These are phyloP conservation scores for Aphidius colemani DNA, from an alignment of 2,888 invertebrate species.

Conservation along the genomic window DNA sequence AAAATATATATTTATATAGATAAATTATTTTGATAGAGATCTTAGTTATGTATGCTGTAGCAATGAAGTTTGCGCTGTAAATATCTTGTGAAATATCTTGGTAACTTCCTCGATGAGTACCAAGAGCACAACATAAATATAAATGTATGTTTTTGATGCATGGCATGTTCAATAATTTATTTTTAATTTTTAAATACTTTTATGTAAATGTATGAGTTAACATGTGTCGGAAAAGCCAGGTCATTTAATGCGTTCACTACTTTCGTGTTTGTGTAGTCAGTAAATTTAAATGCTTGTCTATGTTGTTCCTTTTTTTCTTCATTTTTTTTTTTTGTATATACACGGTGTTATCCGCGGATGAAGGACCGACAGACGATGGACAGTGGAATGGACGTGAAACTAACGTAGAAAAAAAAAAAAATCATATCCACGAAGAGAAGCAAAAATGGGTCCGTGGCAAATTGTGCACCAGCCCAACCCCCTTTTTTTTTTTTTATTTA, in stretches of 20 bases:
- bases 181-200: too few species aligned
- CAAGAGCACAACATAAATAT: neutral
- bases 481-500: slow-evolving; percentile 28
- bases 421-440: slow-evolving; percentile 30
- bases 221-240: slow-evolving; percentile 14
- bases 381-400: slow-evolving; percentile 23
- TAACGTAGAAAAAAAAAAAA: slow-evolving; percentile 19
- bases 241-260: slow-evolving; percentile 15
- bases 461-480: slow-evolving; percentile 46
- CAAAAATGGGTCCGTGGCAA: slow-evolving; percentile 48
- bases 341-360: slow-evolving; percentile 20
- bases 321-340: neutral
- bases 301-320: neutral
- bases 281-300: too few species aligned
- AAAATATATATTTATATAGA: too few species aligned
- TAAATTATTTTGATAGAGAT: too few species aligned
- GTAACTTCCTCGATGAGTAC: too few species aligned
- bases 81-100: too few species aligned
- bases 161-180: too few species aligned
- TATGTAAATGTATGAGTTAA: neutral
- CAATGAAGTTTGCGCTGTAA: too few species aligned
- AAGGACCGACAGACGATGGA: slow-evolving; percentile 22
- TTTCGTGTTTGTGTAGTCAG: slow-evolving; percentile 6
- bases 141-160: neutral
- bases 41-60: too few species aligned